phyloP scores from a whole-genome alignment of 2,888 invertebrate species.

The Candidula unifasciata region DNA sequence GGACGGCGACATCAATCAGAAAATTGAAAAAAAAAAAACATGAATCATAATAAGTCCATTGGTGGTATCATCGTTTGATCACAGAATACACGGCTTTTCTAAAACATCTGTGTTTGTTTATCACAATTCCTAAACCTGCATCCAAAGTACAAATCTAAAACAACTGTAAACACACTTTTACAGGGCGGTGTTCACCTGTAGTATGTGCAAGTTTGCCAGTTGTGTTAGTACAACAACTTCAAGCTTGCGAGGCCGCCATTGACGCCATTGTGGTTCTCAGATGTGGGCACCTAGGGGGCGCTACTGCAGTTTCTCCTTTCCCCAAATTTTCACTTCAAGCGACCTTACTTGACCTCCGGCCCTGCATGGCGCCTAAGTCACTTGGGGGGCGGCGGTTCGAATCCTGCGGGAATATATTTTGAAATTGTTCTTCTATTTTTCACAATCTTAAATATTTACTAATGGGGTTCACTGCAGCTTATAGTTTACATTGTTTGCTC shows the following conservation, averaged over 20 bases:
- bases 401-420: too few species aligned
- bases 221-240: slow-evolving; percentile 9
- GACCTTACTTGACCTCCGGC: neutral
- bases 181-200: neutral
- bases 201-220: neutral
- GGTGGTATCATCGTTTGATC: too few species aligned
- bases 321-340: neutral
- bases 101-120: too few species aligned
- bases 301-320: slow-evolving; percentile 56
- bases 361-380: neutral
- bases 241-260: slow-evolving; percentile 45
- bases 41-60: too few species aligned
- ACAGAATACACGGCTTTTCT: too few species aligned
- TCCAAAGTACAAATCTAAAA: neutral
- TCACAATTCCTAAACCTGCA: neutral
- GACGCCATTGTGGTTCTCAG: slow-evolving; percentile 49
- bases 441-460: too few species aligned
- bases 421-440: too few species aligned
- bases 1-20: too few species aligned
- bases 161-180: neutral
- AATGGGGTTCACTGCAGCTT: too few species aligned
- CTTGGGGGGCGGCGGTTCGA: too few species aligned
- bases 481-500: too few species aligned
- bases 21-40: too few species aligned
- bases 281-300: slow-evolving; percentile 49